Conservation (phyloP, 2,113 vertebrate species). For the Oenanthe melanoleuca region DNA sequence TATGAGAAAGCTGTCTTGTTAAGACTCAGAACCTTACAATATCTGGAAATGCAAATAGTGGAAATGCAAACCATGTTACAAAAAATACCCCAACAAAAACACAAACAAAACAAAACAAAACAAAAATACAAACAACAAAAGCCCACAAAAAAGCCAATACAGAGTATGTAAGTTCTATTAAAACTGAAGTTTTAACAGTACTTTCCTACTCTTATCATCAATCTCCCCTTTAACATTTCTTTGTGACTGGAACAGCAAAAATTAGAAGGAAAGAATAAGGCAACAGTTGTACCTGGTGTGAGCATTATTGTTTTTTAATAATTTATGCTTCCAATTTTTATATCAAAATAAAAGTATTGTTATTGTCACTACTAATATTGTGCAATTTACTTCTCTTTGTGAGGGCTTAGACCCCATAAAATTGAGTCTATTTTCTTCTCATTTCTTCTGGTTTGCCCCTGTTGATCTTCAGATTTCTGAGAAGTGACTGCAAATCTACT, state of each 20-base stretch:
- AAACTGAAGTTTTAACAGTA: background rate
- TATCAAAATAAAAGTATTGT: background rate
- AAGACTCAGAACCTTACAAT: background rate
- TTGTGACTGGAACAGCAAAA: background rate
- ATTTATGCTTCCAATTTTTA: background rate
- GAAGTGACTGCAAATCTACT: background rate
- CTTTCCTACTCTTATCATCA: background rate
- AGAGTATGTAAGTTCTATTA: accelerated
- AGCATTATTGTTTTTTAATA: background rate
- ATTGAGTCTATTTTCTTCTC: background rate
- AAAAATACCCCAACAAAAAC: accelerated
- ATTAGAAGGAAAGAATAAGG: background rate
- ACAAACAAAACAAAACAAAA: background rate
- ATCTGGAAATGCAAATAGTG: background rate
- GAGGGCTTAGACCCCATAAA: background rate
- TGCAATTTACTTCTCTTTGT: background rate
- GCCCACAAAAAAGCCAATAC: accelerated
- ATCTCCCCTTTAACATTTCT: background rate
- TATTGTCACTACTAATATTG: background rate
- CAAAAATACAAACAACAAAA: background rate
- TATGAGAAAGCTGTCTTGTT: background rate
- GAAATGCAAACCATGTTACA: background rate
- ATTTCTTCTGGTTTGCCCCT: background rate
- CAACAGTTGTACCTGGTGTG: background rate
- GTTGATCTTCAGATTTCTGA: background rate